Evolutionary conservation across 2,113 vertebrate species (phyloP).

Genomic region (Ictalurus punctatus): DNA sequence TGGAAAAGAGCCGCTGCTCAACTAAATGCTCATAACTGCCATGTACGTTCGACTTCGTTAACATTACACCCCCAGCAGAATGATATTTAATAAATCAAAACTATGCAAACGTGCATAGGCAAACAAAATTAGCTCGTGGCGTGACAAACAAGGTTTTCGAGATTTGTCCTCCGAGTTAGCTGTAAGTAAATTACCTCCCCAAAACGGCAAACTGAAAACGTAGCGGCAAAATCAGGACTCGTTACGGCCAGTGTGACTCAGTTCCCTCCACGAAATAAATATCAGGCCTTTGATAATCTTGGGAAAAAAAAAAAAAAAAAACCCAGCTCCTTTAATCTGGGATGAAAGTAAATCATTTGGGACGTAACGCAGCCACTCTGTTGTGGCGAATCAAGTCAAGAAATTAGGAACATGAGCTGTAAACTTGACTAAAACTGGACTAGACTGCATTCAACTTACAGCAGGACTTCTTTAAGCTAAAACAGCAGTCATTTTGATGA

Average conservation of each 20-base stretch:
- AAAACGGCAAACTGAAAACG: conserved; percentile 21
- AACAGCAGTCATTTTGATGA: conserved; percentile 19
- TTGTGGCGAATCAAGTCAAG: conserved; percentile 1
- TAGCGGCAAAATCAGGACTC: conserved; percentile 10
- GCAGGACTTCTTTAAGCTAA: background rate
- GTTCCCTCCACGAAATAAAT: conserved; percentile 26
- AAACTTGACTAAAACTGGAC: background rate
- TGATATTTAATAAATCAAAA: conserved; percentile 57
- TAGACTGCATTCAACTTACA: conserved; percentile 12
- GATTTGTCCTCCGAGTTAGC: conserved; percentile 56
- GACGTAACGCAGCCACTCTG: conserved; percentile 1
- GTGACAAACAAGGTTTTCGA: conserved; percentile 37
- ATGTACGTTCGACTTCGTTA: background rate
- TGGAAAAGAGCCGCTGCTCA: conserved; percentile 1
- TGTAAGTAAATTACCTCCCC: conserved; percentile 53
- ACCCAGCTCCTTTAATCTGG: conserved; percentile 20
- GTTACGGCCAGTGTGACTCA: conserved; percentile 3
- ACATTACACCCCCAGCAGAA: conserved; percentile 12
- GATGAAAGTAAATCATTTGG: conserved; percentile 30
- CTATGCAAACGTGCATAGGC: conserved; percentile 78
- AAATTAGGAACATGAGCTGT: conserved; percentile 20
- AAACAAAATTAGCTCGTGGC: conserved; percentile 50
- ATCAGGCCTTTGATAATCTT: conserved; percentile 29
- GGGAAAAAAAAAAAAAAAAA: background rate
- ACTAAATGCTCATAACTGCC: background rate